Evolutionary conservation across 1,140 invertebrate genomes (phyloP), one percentile per base, ranked within the genome.

Genomic region (Anastrepha obliqua): DNA sequence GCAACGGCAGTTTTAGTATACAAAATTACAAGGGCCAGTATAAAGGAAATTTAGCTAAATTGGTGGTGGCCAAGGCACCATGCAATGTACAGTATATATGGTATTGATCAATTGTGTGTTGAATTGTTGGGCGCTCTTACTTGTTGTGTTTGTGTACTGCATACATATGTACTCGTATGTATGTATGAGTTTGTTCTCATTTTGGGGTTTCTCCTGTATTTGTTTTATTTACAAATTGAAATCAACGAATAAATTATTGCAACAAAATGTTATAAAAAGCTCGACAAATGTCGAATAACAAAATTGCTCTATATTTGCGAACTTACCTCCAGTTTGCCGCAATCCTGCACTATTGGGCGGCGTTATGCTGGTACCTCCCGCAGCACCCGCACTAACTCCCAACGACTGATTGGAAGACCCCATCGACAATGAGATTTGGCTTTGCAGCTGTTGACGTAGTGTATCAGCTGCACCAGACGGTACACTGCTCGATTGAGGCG

Each of bases 271-370:
- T 20, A 8, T n/a, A 59, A 85, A 20, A 58, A 85, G 51, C n/a
- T 42, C 47, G 6, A 15, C 4, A 85, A 42, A 11, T 9, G 3
- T 60, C 47, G 2, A 60, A 60, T 17, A 42, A 86, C 3, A 6
- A 81, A 47, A 39, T 11, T 47, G 13, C 11, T 39, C 11, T 55
- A 4, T 67, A 55, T 70, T 47, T 64, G n/a, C 6, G 39, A 87
- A 91, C 91, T 92, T 91, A 92, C 91, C 91, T 89, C 91, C 90
- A 60, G 91, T 88, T 89, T 92, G 91, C 29, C 91, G 89, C 58
- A 92, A 89, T 51, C 91, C 91, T 86, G 91, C 91, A 67, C 91
- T 92, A 58, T 92, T 92, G 3, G 91, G 91, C 78, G 91, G 91
- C 88, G 91, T 92, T 78, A 92, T 92, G 86, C 90, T 92, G 58